phyloP scores from a whole-genome alignment of 1,140 invertebrate species.

The Ganaspis sp. region DNA sequence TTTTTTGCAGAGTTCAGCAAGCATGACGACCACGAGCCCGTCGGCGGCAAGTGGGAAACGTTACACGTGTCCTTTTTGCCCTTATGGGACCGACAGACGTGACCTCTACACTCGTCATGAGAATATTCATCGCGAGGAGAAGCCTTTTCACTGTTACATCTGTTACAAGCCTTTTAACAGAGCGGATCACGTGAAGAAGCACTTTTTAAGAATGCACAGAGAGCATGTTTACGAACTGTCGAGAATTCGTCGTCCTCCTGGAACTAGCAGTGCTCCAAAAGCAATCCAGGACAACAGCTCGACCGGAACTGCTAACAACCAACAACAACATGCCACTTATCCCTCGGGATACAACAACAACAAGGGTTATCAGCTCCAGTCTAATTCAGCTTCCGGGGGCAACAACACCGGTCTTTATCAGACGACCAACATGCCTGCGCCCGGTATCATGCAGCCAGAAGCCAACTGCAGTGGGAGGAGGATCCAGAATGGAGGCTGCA shows the following conservation, averaged over 20 bases:
- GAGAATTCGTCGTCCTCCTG: slow-evolving; percentile 80
- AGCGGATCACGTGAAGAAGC: slow-evolving; percentile 96
- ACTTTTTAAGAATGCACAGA: slow-evolving; percentile 92
- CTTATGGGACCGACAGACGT: slow-evolving; percentile 92
- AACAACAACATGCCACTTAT: slow-evolving; percentile 55
- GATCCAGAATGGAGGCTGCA: slow-evolving; percentile 67
- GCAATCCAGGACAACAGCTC: slow-evolving; percentile 46
- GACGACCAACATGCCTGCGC: slow-evolving; percentile 57
- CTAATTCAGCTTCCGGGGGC: slow-evolving; percentile 40
- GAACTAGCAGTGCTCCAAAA: slow-evolving; percentile 54
- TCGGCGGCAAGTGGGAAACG: slow-evolving; percentile 79
- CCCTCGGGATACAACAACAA: slow-evolving; percentile 62
- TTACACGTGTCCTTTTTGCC: slow-evolving; percentile 90
- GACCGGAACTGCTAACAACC: slow-evolving; percentile 42
- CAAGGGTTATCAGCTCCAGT: slow-evolving; percentile 66
- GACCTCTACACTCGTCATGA: slow-evolving; percentile 97
- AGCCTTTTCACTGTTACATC: slow-evolving; percentile 94
- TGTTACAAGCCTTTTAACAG: slow-evolving; percentile 95
- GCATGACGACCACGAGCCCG: slow-evolving; percentile 53
- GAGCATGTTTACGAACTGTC: slow-evolving; percentile 91
- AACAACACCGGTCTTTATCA: slow-evolving; percentile 56
- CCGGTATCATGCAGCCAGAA: slow-evolving; percentile 61
- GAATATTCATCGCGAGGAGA: slow-evolving; percentile 95
- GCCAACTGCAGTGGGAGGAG: slow-evolving; percentile 58
- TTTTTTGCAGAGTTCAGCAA: slow-evolving; percentile 49